Evolutionary conservation across 1,140 invertebrate genomes (phyloP), one percentile per base, ranked within the genome.

Genomic region (Homarus americanus): DNA sequence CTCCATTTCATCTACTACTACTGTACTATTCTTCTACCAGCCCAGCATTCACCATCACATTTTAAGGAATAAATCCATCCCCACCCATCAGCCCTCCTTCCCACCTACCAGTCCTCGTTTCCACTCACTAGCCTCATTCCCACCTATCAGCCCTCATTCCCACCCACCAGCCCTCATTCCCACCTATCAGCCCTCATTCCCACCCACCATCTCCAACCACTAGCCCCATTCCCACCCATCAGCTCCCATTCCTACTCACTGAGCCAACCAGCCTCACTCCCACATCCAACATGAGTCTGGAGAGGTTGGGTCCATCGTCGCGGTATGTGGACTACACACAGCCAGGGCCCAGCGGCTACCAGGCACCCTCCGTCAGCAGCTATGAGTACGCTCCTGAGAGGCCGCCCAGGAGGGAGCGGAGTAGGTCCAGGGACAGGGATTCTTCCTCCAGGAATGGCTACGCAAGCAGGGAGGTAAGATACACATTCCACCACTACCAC

Each of bases 251-350:
- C 15, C 20, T 20, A 58, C 53, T 20, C 24, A 20, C 17, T 58
- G 15, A 15, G 1, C 44, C 7, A 49, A 49, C 20, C 53, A n/a
- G n/a, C n/a, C 24, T 58, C 53, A 15, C 53, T 24, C n/a, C n/a
- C 17, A 15, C 41, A 40, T n/a, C 86, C 86, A 79, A 9, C 24
- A 87, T 87, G 86, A 87, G 86, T 78, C 41, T 87, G 38, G 86
- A 87, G 36, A 79, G 86, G 24, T 36, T 75, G 49, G 73, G 76
- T 7, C 75, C 75, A 12, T 69, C 86, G 15, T 87, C 86, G 36
- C 86, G 86, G 0, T 87, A 87, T 34, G 86, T 87, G 41, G 86
- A 87, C 58, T 87, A 87, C 75, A 87, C 86, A 17, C 75, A 87
- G 58, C 58, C 86, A 1, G 58, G 76, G 10, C 76, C 75, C 17